A percentile compares a stretch with the other conserved stretches of the same genome.
phyloP scores from a whole-genome alignment of 2,888 invertebrate genomes.

The Dryococelus australis region DNA sequence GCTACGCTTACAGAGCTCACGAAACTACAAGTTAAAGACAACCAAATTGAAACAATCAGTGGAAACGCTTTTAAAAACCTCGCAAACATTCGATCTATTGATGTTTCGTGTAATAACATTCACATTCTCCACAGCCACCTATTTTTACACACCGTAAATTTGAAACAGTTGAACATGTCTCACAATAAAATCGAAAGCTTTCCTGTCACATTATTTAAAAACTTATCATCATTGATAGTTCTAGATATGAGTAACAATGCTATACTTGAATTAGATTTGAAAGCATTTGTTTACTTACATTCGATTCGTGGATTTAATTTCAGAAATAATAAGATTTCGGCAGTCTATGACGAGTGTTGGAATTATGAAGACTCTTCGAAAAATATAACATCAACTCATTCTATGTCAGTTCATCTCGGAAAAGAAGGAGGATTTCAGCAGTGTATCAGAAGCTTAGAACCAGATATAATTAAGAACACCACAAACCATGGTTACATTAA shows the following conservation, averaged over 20 bases:
- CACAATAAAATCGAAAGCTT: not conserved
- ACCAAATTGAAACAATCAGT: not conserved
- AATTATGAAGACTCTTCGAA: not conserved
- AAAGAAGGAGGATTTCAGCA: not conserved
- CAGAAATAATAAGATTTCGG: not conserved
- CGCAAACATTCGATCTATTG: not conserved
- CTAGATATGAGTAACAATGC: not conserved
- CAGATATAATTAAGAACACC: not conserved
- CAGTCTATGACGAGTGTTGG: not conserved
- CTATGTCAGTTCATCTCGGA: not conserved
- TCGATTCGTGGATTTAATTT: not conserved
- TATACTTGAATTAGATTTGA: not conserved
- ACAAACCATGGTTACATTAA: not conserved
- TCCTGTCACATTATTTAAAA: not conserved
- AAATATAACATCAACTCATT: not conserved
- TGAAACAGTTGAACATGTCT: not conserved
- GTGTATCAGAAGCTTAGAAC: no score
- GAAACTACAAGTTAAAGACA: not conserved
- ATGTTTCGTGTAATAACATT: not conserved
- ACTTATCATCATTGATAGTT: not conserved
- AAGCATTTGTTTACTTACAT: not conserved
- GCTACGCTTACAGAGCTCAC: not conserved
- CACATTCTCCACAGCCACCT: not conserved
- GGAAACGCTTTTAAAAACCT: not conserved
- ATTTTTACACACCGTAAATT: not conserved